Conservation (phyloP, 2,113 vertebrate species). For the Myrmecophaga tridactyla region DNA sequence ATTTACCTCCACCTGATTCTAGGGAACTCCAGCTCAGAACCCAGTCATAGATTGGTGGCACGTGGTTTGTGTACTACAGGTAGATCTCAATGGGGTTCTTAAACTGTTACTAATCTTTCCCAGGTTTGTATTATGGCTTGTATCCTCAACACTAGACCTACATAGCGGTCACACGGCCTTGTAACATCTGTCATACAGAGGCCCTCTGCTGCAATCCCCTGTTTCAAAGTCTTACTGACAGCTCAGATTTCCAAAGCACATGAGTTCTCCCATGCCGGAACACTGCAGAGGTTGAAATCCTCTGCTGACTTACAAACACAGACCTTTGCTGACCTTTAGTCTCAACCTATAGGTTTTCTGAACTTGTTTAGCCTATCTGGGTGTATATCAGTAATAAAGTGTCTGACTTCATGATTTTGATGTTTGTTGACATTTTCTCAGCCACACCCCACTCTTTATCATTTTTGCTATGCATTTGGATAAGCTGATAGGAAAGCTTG, state of each 20-base stretch:
- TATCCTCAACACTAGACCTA: background rate
- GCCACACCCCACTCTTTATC: background rate
- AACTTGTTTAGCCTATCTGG: background rate
- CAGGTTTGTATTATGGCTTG: background rate
- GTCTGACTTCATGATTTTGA: background rate
- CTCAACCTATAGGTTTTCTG: background rate
- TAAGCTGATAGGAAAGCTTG: background rate
- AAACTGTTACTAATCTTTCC: too few species aligned
- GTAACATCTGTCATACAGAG: background rate
- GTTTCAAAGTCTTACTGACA: too few species aligned
- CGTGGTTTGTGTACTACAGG: background rate
- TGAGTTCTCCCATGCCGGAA: background rate
- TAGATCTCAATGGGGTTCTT: background rate
- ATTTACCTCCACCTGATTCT: too few species aligned
- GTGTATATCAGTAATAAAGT: background rate
- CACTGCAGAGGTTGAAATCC: background rate
- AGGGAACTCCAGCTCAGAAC: background rate
- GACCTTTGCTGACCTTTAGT: background rate
- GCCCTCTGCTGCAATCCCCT: background rate
- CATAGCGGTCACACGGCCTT: background rate
- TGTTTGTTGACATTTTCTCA: background rate
- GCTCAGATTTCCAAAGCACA: background rate
- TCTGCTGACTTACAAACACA: background rate
- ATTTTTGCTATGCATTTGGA: background rate
- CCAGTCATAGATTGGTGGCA: background rate